Conservation (phyloP, 2,113 vertebrate genomes). For the Leptosomus discolor region DNA sequence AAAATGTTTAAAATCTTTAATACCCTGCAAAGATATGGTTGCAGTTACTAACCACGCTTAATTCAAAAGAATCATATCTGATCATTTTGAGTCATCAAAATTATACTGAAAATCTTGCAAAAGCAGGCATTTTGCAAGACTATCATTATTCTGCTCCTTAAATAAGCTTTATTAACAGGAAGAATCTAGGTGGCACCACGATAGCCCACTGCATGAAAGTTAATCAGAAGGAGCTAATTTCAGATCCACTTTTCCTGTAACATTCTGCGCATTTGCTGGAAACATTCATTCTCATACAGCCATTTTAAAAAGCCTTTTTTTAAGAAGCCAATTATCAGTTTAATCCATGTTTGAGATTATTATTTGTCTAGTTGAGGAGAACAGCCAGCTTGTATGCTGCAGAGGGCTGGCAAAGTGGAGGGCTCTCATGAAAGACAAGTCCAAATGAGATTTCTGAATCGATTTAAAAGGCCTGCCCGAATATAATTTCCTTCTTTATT, state of each 20-base stretch:
- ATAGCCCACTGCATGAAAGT: background rate
- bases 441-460: background rate
- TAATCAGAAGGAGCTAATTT: conserved; percentile 25
- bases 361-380: background rate
- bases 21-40: background rate
- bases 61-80: background rate
- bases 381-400: background rate
- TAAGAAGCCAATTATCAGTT: background rate
- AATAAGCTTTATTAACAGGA: background rate
- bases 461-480: background rate
- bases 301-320: background rate
- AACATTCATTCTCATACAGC: background rate
- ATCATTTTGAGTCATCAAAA: background rate
- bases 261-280: background rate
- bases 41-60: background rate
- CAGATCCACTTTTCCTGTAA: background rate
- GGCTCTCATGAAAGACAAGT: background rate
- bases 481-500: background rate
- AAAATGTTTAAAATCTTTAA: background rate
- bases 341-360: background rate
- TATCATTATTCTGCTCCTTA: background rate
- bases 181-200: background rate
- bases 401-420: background rate
- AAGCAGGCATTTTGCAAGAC: background rate
- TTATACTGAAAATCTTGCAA: background rate